Evolutionary conservation across 1,140 invertebrate genomes (phyloP).

Genomic region (Argopecten irradians): DNA sequence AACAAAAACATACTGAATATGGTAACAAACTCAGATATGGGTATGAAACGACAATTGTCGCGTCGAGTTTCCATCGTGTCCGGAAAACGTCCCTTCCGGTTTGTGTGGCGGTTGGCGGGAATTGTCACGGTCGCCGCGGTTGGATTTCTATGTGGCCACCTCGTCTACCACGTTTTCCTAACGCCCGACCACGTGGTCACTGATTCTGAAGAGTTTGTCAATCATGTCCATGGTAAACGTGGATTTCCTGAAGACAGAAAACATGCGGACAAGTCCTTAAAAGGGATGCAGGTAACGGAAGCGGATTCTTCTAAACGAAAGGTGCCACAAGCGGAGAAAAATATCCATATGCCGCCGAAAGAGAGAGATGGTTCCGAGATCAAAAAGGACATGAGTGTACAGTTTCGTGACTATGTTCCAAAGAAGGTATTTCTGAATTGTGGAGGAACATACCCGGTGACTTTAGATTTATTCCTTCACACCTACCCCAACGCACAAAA

Average conservation of each 20-base stretch:
- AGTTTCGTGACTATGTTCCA: constrained; percentile 55
- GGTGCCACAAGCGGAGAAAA: not conserved
- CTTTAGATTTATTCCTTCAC: constrained; percentile 52
- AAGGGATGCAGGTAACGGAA: not conserved
- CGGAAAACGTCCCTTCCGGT: not conserved
- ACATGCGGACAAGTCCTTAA: not conserved
- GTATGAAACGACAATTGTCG: not conserved
- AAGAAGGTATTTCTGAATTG: constrained; percentile 54
- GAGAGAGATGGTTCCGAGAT: constrained; percentile 42
- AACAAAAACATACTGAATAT: not conserved
- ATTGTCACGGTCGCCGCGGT: not conserved
- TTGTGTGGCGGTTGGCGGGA: not conserved
- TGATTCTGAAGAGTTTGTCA: not conserved
- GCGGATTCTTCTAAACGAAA: not conserved
- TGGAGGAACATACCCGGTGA: constrained; percentile 43
- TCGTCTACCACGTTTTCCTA: not conserved
- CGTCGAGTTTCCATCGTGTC: not conserved
- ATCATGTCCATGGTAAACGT: not conserved
- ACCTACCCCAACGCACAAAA: constrained; percentile 54
- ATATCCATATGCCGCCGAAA: constrained; percentile 26
- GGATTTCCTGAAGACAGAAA: not conserved
- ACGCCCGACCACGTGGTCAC: not conserved
- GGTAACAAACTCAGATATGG: not conserved
- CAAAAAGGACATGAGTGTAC: constrained; percentile 59
- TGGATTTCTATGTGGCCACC: not conserved